These are phyloP conservation scores for Xiphias gladius DNA, from an alignment of 2,113 vertebrate species.

Conservation along the genomic window DNA sequence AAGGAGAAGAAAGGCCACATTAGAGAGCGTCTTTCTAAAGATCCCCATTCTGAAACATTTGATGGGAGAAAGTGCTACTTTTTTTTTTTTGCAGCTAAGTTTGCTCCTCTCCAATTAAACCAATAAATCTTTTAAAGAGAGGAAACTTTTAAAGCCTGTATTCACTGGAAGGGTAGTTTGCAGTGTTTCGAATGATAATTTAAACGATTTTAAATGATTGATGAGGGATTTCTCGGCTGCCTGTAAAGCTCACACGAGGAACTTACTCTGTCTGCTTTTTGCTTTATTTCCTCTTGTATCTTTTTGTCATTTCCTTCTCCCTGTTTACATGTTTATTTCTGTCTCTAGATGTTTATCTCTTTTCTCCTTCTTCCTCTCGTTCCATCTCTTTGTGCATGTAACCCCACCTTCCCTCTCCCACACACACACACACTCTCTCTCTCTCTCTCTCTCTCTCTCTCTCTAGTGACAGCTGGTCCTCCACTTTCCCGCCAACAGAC, in stretches of 20 bases:
- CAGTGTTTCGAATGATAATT: neutral
- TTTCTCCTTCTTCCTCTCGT: neutral
- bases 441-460: neutral
- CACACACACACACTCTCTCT: neutral
- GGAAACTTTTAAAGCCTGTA: too few species aligned
- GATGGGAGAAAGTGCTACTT: too few species aligned
- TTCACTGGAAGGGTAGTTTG: neutral
- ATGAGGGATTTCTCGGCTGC: neutral
- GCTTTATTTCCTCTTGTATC: too few species aligned
- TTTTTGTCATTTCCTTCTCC: too few species aligned
- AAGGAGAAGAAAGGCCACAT: too few species aligned
- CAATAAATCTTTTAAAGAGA: neutral
- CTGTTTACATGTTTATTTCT: neutral
- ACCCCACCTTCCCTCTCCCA: neutral
- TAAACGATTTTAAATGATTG: too few species aligned
- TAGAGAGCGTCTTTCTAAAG: too few species aligned
- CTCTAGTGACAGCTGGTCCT: conserved; percentile 66
- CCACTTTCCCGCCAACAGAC: conserved; percentile 70
- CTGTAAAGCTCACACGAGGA: too few species aligned
- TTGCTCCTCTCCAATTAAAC: neutral
- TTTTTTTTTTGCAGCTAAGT: neutral
- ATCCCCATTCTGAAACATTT: too few species aligned
- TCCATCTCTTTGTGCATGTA: neutral
- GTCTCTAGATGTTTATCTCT: neutral
- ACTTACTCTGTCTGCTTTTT: too few species aligned